Evolutionary conservation across 1,140 invertebrate species (phyloP), one percentile per base, ranked within the genome.

Genomic region (Microvelia longipes): DNA sequence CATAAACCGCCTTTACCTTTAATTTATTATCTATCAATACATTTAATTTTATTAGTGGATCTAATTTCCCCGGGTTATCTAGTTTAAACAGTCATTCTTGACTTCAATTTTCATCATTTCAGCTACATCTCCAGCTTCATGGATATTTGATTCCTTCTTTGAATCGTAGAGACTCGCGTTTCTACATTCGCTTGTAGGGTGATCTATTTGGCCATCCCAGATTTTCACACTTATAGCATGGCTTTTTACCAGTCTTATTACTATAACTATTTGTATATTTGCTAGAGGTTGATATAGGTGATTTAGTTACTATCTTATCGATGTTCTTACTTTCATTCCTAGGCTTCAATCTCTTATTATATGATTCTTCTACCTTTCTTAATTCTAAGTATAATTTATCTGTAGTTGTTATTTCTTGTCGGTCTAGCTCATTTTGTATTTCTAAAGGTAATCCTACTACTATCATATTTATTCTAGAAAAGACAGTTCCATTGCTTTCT

Each of bases 61-160:
- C 60, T 26, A 69, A 60, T 69, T 69, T 69, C 60, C 28, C 35
- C 35, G 68, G 68, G 29, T 28, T 2, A 27, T 69, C 29, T 27
- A 50, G 35, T 29, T 50, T 69, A 61, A 35, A 28, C 2, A 50
- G 24, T 61, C 14, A 29, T 26, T 69, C 5, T 69, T 28, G 62
- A 50, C 24, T 26, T 61, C 60, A 26, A 29, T 28, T 24, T 67
- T 67, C 11, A 28, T 29, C 66, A 28, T 29, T 29, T 67, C 66
- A 2, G 66, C 62, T 64, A 13, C 62, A 67, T 28, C 28, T 26
- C 28, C 28, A 5, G 29, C 27, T 67, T 29, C 27, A 67, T 28
- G 35, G 2, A n/a, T 2, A 13, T 27, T 69, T 63, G 60, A 14
- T 62, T 62, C 14, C 28, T 14, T 35, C 28, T 27, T 63, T 63